Percentiles rank a stretch among this genome's conserved stretches.
These are phyloP conservation scores for Cheilosia vernalis DNA, from an alignment of 2,888 invertebrate species.

Conservation along the genomic window DNA sequence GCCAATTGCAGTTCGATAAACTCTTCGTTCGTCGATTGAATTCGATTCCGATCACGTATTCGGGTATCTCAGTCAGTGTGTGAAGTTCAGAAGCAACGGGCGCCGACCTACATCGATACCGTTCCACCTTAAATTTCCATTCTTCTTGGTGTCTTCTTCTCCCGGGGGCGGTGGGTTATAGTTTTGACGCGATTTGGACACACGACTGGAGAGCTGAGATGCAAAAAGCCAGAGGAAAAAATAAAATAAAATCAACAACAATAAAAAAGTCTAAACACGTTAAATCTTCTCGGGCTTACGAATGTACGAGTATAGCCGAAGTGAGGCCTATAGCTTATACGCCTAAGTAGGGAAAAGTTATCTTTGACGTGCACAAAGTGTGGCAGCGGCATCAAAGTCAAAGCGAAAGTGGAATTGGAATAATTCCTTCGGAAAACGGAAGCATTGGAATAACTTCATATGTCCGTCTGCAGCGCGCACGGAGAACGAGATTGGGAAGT, in stretches of 20 bases:
- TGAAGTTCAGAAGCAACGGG: constrained; percentile 62
- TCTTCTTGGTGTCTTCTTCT: constrained; percentile 14
- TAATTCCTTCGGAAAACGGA: constrained; percentile 26
- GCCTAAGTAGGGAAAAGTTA: constrained; percentile 70
- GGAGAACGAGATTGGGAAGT: constrained; percentile 1
- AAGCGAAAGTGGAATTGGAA: constrained; percentile 65
- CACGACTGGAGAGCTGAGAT: constrained; percentile 27
- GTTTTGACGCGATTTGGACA: constrained; percentile 64
- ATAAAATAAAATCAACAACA: constrained; percentile 1
- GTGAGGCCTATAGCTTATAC: constrained; percentile 5
- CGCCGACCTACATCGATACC: constrained; percentile 66
- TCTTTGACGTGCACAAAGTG: constrained; percentile 30
- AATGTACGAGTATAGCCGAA: constrained; percentile 33
- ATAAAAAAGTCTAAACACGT: constrained; percentile 72
- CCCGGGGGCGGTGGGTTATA: background rate
- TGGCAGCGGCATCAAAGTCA: constrained; percentile 53
- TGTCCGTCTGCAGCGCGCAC: background rate
- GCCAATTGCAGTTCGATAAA: constrained; percentile 50
- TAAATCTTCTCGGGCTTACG: constrained; percentile 55
- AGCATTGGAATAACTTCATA: constrained; percentile 23
- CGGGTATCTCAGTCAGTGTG: constrained; percentile 71
- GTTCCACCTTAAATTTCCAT: constrained; percentile 52
- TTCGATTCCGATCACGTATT: constrained; percentile 69
- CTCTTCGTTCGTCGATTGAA: constrained; percentile 30
- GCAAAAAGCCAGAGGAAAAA: background rate